Conservation (phyloP, 2,797 vertebrate genomes). For the Mormyrops boulengeri region DNA sequence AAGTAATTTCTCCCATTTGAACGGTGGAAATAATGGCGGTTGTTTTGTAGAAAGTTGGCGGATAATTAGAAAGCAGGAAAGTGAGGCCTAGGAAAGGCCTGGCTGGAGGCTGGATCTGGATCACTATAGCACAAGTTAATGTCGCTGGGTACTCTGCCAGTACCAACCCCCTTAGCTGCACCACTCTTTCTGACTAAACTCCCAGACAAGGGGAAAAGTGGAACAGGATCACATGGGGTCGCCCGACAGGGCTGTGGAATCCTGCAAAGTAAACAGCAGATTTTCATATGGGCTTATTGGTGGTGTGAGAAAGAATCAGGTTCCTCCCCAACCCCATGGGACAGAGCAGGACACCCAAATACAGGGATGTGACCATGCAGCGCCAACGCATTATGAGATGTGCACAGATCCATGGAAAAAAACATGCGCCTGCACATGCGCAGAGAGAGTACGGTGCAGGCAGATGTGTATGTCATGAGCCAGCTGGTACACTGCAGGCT, state of each 20-base stretch:
- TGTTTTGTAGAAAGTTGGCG: neutral
- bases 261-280: neutral
- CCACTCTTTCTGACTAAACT: neutral
- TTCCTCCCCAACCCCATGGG: neutral
- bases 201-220: neutral
- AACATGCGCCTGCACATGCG: constrained; percentile 4
- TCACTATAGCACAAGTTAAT: neutral
- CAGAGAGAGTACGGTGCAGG: constrained; percentile 23
- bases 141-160: neutral
- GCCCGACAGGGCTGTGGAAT: neutral
- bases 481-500: constrained; percentile 73
- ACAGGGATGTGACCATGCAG: constrained; percentile 13
- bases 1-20: constrained; percentile 1
- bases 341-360: neutral
- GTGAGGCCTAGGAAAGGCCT: neutral
- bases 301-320: neutral
- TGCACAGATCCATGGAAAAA: constrained; percentile 29
- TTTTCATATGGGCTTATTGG: neutral
- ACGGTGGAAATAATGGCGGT: constrained; percentile 1
- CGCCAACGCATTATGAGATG: constrained; percentile 13
- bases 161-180: neutral
- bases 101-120: neutral
- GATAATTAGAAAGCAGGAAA: constrained; percentile 15
- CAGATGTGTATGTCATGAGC: constrained; percentile 18
- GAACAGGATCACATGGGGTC: neutral